Percentiles rank a stretch among this genome's conserved stretches.
phyloP scores from a whole-genome alignment of 1,140 invertebrate genomes.

The Pseudomyrmex cubaensis region DNA sequence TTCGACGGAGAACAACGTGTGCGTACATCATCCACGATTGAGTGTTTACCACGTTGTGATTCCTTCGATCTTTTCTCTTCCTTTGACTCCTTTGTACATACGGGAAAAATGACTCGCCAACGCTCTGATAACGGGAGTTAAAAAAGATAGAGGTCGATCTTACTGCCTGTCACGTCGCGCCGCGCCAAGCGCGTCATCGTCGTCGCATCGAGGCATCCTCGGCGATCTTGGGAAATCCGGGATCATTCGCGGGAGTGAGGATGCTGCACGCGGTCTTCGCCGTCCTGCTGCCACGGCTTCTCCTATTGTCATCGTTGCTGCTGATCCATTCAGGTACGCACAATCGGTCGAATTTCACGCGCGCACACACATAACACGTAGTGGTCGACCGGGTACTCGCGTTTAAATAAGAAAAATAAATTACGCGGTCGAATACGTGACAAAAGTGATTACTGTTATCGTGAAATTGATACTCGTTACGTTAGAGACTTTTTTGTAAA shows the following conservation, averaged over 20 bases:
- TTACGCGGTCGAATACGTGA: too few species aligned
- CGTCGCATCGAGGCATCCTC: constrained; percentile 23
- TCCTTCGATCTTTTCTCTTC: neutral
- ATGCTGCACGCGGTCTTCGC: constrained; percentile 55
- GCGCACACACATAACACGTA: too few species aligned
- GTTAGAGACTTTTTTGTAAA: too few species aligned
- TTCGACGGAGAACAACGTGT: neutral
- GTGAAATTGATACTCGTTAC: too few species aligned
- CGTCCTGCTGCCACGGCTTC: constrained; percentile 53
- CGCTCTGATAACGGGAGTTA: constrained; percentile 27
- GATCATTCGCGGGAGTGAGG: constrained; percentile 53
- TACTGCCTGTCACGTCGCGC: neutral
- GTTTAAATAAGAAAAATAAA: too few species aligned
- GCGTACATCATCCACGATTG: neutral
- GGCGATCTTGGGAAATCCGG: constrained; percentile 48
- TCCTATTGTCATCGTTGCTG: constrained; percentile 53
- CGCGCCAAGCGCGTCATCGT: constrained; percentile 48
- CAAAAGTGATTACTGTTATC: too few species aligned
- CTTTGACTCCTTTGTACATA: neutral
- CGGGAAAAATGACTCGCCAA: constrained; percentile 7
- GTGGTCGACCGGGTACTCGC: too few species aligned
- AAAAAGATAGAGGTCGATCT: constrained; percentile 54
- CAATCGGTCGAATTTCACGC: constrained; percentile 3
- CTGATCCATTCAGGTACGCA: constrained; percentile 66
- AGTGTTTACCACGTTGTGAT: constrained; percentile 42